Conservation (phyloP, 1,140 invertebrate species). For the Daktulosphaira vitifoliae region DNA sequence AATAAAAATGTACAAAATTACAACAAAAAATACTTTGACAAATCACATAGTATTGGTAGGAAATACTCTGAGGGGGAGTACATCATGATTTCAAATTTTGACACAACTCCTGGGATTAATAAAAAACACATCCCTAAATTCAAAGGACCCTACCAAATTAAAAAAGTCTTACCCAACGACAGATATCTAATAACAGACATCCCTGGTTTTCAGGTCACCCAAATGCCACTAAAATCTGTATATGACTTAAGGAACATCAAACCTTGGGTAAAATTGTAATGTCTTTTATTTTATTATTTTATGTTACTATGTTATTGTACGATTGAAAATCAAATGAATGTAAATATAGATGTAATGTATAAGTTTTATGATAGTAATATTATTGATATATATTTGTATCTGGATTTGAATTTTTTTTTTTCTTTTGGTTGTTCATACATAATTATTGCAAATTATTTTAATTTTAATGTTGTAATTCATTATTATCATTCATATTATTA, state of each 20-base stretch:
- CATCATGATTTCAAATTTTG: constrained; percentile 18
- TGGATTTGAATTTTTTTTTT: no score
- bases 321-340: no score
- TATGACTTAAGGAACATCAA: neutral
- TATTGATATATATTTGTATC: no score
- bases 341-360: no score
- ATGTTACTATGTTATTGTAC: no score
- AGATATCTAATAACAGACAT: constrained; percentile 19
- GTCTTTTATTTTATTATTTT: no score
- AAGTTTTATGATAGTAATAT: no score
- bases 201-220: neutral
- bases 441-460: no score
- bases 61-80: constrained; percentile 17
- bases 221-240: neutral
- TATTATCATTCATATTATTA: no score
- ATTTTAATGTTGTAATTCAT: no score
- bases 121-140: constrained; percentile 26
- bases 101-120: neutral
- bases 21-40: constrained; percentile 22
- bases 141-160: constrained; percentile 30
- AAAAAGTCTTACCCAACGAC: constrained; percentile 29
- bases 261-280: neutral
- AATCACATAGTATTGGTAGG: neutral
- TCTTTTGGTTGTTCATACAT: no score
- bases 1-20: neutral